Conservation (phyloP, 2,888 invertebrate species). For the Euproctis similis region DNA sequence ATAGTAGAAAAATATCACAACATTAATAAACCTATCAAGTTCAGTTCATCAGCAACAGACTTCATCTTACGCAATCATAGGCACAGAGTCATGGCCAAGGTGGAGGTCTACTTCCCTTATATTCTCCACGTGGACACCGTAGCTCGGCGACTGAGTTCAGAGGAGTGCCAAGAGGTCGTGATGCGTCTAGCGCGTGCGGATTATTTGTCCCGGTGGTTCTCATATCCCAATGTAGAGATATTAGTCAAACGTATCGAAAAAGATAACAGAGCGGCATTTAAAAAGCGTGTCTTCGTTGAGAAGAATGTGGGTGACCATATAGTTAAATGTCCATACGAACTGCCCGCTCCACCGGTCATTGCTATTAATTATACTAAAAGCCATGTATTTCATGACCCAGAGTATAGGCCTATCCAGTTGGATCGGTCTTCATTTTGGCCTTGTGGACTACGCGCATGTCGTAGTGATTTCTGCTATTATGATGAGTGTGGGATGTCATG, state of each 20-base stretch:
- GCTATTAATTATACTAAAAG: too few species aligned
- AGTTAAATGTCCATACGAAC: constrained; percentile 31
- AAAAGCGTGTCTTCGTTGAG: constrained; percentile 39
- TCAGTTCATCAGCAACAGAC: constrained; percentile 30
- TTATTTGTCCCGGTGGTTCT: constrained; percentile 35
- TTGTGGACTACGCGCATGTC: background rate
- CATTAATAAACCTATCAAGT: constrained; percentile 8
- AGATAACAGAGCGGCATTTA: constrained; percentile 30
- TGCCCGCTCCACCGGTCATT: constrained; percentile 16
- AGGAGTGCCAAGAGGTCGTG: constrained; percentile 39
- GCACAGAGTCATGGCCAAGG: constrained; percentile 32
- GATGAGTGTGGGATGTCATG: background rate
- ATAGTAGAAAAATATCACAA: constrained; percentile 39
- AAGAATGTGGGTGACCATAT: constrained; percentile 30
- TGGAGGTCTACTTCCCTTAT: constrained; percentile 37
- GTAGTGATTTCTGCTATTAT: too few species aligned
- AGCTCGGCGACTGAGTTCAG: constrained; percentile 28
- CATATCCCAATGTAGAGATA: constrained; percentile 40
- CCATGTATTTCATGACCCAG: constrained; percentile 3
- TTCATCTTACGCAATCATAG: constrained; percentile 36
- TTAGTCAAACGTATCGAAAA: constrained; percentile 34
- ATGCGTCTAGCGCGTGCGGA: constrained; percentile 35
- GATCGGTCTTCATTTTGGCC: background rate
- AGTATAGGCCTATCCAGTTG: constrained; percentile 2
- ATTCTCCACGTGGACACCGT: constrained; percentile 36